Conservation (phyloP, 1,140 invertebrate genomes). For the Pogonognathellus flavescens region DNA sequence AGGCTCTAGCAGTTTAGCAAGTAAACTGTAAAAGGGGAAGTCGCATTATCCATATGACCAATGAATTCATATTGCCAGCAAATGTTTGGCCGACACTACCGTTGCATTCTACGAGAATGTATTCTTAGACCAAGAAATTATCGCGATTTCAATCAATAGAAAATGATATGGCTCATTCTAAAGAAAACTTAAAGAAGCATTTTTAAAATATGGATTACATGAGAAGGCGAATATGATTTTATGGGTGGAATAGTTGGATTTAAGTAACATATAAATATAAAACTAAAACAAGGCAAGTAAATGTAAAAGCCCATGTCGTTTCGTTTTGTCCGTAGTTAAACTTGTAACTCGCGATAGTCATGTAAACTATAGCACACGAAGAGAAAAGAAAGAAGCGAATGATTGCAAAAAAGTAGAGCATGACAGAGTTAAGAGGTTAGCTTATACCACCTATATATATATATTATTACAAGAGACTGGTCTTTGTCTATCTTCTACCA, state of each 20-base stretch:
- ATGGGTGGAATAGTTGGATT: background rate
- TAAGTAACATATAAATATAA: background rate
- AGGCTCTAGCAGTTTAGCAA: background rate
- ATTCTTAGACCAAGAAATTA: slow-evolving; percentile 10
- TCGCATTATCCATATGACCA: background rate
- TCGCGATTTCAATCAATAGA: background rate
- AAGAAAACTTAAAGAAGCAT: background rate
- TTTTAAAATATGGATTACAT: slow-evolving; percentile 22
- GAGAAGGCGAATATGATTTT: slow-evolving; percentile 8
- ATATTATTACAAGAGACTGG: background rate
- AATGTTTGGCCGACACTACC: background rate
- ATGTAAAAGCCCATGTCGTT: slow-evolving; percentile 19
- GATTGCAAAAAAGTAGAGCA: slow-evolving; percentile 57
- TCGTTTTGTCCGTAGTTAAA: background rate
- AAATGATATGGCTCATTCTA: slow-evolving; percentile 1
- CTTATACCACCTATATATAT: slow-evolving; percentile 7
- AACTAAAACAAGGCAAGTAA: background rate
- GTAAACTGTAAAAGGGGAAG: slow-evolving; percentile 3
- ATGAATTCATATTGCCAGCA: slow-evolving; percentile 5
- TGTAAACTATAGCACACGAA: background rate
- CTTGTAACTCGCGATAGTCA: background rate
- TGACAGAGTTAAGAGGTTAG: slow-evolving; percentile 57
- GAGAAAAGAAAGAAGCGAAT: slow-evolving; percentile 44
- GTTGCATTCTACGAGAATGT: background rate
- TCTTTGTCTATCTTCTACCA: background rate